phyloP scores from a whole-genome alignment of 2,113 vertebrate genomes.

The Setophaga coronata region DNA sequence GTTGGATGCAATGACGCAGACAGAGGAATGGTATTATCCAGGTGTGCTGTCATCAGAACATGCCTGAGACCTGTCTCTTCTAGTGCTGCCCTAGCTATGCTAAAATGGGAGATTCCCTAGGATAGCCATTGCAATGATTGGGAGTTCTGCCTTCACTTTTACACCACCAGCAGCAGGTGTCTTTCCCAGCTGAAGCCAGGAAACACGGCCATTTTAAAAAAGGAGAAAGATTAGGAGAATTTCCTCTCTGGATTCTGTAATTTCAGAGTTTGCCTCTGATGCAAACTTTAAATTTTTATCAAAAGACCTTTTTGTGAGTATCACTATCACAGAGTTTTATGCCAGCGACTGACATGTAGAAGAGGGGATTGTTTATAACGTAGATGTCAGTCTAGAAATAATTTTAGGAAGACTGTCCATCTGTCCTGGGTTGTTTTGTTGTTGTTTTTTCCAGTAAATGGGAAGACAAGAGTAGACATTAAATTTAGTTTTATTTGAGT shows the following conservation, averaged over 20 bases:
- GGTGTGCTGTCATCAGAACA: background rate
- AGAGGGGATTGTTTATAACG: background rate
- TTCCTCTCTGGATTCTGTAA: background rate
- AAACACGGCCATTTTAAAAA: background rate
- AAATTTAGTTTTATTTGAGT: background rate
- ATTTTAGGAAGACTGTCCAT: background rate
- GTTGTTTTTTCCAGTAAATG: background rate
- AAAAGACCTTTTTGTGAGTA: background rate
- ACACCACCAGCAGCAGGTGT: background rate
- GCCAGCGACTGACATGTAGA: background rate
- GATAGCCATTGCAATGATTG: background rate
- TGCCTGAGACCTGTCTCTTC: background rate
- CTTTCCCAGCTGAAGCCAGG: background rate
- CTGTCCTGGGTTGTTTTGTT: background rate
- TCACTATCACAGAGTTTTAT: background rate
- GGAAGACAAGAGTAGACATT: background rate
- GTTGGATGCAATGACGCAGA: background rate
- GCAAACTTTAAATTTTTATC: background rate
- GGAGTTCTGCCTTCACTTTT: background rate
- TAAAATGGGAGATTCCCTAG: background rate
- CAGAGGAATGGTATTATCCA: accelerated
- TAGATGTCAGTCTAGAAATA: background rate
- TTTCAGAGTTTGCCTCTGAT: background rate
- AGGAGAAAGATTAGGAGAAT: background rate
- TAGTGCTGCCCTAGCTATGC: background rate